Base-by-base conservation (phyloP, 2,888 invertebrate genomes). In the Drosophila anomalata region DNA sequence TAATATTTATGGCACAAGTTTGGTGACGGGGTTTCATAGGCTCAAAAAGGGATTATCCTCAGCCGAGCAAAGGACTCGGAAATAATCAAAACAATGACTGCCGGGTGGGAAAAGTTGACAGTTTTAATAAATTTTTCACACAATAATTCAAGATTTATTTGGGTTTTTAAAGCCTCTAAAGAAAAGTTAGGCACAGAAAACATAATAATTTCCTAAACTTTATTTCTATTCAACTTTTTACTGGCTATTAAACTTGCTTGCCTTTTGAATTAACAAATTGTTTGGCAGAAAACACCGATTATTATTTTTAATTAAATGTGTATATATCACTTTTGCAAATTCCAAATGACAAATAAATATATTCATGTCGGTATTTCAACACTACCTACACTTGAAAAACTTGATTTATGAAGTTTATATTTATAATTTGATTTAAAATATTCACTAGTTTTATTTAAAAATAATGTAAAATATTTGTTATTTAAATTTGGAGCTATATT, bases 1-100 rank as follows among this genome's bases (percentile, higher is more conserved):
- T 73, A 81, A 87, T 82, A 82, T 82, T 82, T 82, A 82, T 82
- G 72, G 62, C 77, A 9, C 2, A 78, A 62, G 84, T 84, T 65
- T 80, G 71, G 65, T 48, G 55, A 70, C 50, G 59, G 71, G 31
- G 58, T 77, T 58, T 50, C 48, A 46, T 42, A 17, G 22, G 41
- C 48, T 41, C 46, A 22, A 3, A 42, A 62, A 73, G 69, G 71
- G 67, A 59, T 70, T 72, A 36, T 36, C 36, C 36, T 5, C 58
- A 33, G 20, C 50, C 60, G 33, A 61, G 59, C 36, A 42, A 50
- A 26, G 6, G 31, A 17, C 14, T n/a, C 51, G 14, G 44, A 29
- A 47, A 62, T 70, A 75, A 73, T 80, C 73, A 73, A 77, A 70
- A 65, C 76, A 55, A 69, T 48, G 52, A 65, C 63, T 42, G 17